Evolutionary conservation across 1,140 invertebrate genomes (phyloP).

Genomic region (Eubasilissa regina): DNA sequence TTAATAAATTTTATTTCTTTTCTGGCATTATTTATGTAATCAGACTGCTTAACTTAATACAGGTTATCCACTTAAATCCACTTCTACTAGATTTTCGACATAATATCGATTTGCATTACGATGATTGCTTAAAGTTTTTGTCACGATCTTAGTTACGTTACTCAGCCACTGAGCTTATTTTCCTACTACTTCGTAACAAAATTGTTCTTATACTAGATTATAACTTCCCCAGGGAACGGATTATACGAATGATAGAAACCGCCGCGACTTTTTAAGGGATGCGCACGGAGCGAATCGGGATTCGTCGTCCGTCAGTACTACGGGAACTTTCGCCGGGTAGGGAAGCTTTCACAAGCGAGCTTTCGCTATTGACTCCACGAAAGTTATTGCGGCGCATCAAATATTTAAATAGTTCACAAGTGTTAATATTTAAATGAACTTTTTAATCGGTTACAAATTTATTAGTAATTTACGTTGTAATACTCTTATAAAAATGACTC

Average conservation of each 20-base stretch:
- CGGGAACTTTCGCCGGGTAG: slow-evolving; percentile 21
- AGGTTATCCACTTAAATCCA: too few relatives aligned
- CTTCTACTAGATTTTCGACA: too few relatives aligned
- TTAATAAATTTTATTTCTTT: too few relatives aligned
- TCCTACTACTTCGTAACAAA: background rate
- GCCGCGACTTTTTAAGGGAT: slow-evolving; percentile 29
- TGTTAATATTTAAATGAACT: too few relatives aligned
- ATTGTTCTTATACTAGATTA: background rate
- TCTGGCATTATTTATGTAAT: too few relatives aligned
- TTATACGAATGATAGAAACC: background rate
- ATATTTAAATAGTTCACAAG: too few relatives aligned
- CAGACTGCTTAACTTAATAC: too few relatives aligned
- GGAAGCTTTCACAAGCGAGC: background rate
- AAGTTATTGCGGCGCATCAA: background rate
- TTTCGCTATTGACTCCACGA: background rate
- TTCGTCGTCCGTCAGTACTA: background rate
- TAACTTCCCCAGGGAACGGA: slow-evolving; percentile 16
- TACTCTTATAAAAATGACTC: slow-evolving; percentile 1
- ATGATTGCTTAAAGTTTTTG: background rate
- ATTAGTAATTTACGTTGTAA: too few relatives aligned
- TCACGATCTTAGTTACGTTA: background rate
- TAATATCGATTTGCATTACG: slow-evolving; percentile 10
- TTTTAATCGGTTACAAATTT: too few relatives aligned
- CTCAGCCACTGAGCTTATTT: background rate
- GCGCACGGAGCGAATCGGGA: slow-evolving; percentile 15